Base-by-base conservation (phyloP, 2,113 vertebrate species). In the Epinephelus lanceolatus region DNA sequence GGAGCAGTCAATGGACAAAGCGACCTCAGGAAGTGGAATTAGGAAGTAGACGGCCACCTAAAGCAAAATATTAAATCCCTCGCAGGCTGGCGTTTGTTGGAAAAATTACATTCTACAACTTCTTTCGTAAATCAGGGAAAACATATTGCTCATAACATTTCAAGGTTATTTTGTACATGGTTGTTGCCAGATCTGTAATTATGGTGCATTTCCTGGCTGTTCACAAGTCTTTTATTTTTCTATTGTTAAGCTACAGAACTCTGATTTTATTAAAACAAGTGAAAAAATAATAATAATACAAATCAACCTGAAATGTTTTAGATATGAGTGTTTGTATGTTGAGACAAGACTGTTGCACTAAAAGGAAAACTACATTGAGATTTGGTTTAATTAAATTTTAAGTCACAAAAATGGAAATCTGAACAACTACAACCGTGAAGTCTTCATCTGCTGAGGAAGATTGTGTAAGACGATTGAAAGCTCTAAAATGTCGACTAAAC, bases 1-100 rank as follows among this genome's bases (percentile, higher is more conserved):
- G 15, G 89, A 55, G 86, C 81, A 62, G 84, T 86, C 85, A 75
- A 80, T 76, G 83, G 89, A 63, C 73, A 23, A 65, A 75, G 70
- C 81, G 78, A 89, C 83, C 86, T 89, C 88, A 83, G 89, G 85
- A 92, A 88, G 83, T 76, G 85, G 80, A 84, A 66, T 85, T 40
- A 75, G 80, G 71, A 77, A 63, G 66, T 45, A 67, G 85, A 69
- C 49, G 13, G 70, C 45, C 67, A 66, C 18, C 49, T 13, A 70
- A 49, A 66, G 51, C 53, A 23, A 69, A 57, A 52, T 25, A 59
- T 62, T 12, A 33, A 30, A 62, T 61, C 55, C 53, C 37, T 74
- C 5, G 3, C 52, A 70, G 51, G 21, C 83, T 21, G 3, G 11
- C 12, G 37, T 53, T 76, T 69, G 66, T 18, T 57, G 47, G 51